phyloP scores from a whole-genome alignment of 2,888 invertebrate species.

The Andrena camellia region DNA sequence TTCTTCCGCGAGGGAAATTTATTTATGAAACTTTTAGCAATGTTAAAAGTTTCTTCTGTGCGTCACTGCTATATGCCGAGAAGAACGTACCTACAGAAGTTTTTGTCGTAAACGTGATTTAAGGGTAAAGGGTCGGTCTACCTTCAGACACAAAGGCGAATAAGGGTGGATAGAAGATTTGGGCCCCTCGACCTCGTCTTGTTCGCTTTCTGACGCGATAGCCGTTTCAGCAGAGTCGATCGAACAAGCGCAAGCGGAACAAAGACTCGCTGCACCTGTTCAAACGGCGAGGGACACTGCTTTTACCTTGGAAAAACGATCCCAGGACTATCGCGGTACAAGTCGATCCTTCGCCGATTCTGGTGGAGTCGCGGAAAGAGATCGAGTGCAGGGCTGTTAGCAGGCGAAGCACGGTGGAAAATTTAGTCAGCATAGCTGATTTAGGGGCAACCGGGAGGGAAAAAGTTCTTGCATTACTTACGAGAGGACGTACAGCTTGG shows the following conservation, averaged over 20 bases:
- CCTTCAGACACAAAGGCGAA: background rate
- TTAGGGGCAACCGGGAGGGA: background rate
- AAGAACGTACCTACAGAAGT: background rate
- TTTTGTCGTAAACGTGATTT: background rate
- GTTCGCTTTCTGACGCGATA: too few species aligned
- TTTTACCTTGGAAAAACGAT: background rate
- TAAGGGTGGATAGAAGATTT: background rate
- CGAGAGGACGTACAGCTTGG: slow-evolving; percentile 90
- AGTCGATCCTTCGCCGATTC: background rate
- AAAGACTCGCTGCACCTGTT: too few species aligned
- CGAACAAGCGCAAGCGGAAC: too few species aligned
- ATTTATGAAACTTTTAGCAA: background rate
- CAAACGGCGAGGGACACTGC: background rate
- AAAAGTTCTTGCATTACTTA: slow-evolving; percentile 84
- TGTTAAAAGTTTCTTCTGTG: background rate
- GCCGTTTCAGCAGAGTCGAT: too few species aligned
- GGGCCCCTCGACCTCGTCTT: background rate
- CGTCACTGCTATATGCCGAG: background rate
- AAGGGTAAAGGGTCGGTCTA: background rate
- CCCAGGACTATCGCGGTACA: background rate
- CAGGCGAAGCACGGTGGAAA: background rate
- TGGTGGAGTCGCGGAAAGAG: background rate
- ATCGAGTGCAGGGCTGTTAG: background rate
- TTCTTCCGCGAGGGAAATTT: background rate
- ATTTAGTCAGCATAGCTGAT: background rate